These are phyloP conservation scores for Stylophora pistillata DNA, from an alignment of 64 coral and sea anemone genomes.

Conservation along the genomic window DNA sequence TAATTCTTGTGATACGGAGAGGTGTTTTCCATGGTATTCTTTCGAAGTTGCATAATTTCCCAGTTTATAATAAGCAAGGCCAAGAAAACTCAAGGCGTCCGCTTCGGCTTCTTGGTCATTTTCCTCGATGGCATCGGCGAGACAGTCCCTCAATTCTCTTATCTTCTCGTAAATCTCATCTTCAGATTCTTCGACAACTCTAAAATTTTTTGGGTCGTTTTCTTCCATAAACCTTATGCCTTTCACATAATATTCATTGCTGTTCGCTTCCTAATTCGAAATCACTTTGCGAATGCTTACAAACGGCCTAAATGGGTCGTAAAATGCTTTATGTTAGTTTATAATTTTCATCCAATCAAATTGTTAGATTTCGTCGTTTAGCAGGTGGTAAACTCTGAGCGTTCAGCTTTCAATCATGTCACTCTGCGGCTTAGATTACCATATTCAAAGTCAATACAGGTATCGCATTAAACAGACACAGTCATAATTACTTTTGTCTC, in stretches of 20 bases:
- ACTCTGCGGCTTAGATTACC: not conserved
- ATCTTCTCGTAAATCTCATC: slow-evolving; percentile 70
- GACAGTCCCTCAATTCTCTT: slow-evolving; percentile 47
- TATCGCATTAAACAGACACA: no score
- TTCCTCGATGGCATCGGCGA: slow-evolving; percentile 63
- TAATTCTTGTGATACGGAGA: slow-evolving; percentile 62
- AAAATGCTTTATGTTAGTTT: not conserved
- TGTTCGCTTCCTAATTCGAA: not conserved
- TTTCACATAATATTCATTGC: not conserved
- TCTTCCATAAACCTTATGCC: slow-evolving; percentile 47
- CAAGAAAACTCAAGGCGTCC: slow-evolving; percentile 61
- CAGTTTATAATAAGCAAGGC: slow-evolving; percentile 79
- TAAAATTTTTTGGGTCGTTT: slow-evolving; percentile 84
- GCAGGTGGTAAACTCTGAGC: slow-evolving; percentile 2
- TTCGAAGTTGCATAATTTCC: slow-evolving; percentile 63
- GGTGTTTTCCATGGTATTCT: slow-evolving; percentile 89
- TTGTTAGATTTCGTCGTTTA: not conserved
- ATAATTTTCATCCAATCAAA: slow-evolving; percentile 13
- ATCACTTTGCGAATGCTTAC: not conserved
- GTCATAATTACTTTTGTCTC: no score
- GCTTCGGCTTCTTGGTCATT: slow-evolving; percentile 62
- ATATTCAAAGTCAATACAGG: not conserved
- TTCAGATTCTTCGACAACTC: slow-evolving; percentile 69
- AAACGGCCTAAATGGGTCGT: not conserved
- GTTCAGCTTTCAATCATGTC: not conserved